phyloP scores from a whole-genome alignment of 2,888 invertebrate species.

The Anoplius nigerrimus region DNA sequence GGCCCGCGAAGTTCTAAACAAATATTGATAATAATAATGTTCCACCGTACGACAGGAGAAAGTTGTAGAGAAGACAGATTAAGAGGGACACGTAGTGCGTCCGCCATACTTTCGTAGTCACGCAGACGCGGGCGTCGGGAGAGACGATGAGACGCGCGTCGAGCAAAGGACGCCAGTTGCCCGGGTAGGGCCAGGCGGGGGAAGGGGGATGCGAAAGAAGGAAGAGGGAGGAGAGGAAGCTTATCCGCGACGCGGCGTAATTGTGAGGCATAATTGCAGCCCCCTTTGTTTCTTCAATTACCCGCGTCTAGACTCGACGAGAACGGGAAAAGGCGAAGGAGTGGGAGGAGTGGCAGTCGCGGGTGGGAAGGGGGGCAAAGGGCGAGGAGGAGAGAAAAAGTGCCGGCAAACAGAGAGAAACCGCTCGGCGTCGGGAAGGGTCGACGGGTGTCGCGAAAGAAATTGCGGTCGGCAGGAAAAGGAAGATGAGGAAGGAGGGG shows the following conservation, averaged over 20 bases:
- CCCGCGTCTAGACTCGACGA: constrained; percentile 63
- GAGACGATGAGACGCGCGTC: background rate
- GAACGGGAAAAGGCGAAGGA: background rate
- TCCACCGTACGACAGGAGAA: too few relatives aligned
- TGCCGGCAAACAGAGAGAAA: constrained; percentile 23
- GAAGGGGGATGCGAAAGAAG: too few relatives aligned
- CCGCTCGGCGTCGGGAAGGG: background rate
- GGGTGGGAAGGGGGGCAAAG: constrained; percentile 7
- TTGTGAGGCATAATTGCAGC: constrained; percentile 70
- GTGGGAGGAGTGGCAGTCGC: background rate
- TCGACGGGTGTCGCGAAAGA: constrained; percentile 2
- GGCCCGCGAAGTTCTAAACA: too few relatives aligned
- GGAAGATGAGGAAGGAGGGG: constrained; percentile 20
- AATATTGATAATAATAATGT: too few relatives aligned
- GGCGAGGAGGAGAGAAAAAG: constrained; percentile 7
- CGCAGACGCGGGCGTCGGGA: constrained; percentile 34
- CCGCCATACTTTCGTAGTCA: constrained; percentile 57
- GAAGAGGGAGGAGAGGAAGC: too few relatives aligned
- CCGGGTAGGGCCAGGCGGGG: constrained; percentile 3
- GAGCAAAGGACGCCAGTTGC: too few relatives aligned
- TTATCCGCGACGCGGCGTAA: constrained; percentile 52
- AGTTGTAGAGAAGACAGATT: too few relatives aligned
- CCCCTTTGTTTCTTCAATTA: constrained; percentile 74
- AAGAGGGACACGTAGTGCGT: constrained; percentile 32
- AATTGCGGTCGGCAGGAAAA: constrained; percentile 9